Base-by-base conservation (phyloP, 2,797 vertebrate genomes). In the Oreortyx pictus region DNA sequence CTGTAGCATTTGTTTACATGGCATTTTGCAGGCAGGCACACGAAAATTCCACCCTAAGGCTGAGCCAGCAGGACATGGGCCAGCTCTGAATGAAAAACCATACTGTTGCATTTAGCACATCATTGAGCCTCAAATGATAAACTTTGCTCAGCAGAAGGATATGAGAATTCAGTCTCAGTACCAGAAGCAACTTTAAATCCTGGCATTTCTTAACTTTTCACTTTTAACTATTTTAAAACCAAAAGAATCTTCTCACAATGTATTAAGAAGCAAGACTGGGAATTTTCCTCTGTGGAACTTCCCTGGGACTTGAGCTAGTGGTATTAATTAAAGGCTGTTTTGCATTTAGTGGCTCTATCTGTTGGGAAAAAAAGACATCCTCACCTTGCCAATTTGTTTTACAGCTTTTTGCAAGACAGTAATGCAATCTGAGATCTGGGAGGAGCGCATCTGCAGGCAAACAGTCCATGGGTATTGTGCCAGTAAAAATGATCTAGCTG, bases 1-100 rank as follows among this genome's bases (percentile, higher is more conserved):
- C 37, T n/a, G 17, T 18, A 78, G 43, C 73, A 75, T 73, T 78
- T 96, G 74, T 93, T 96, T 93, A 90, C 83, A 88, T 59, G 70
- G 90, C 92, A 88, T 91, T 95, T 94, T 89, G 35, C 71, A 90
- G 88, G 56, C 82, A 83, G 50, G 66, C 83, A 86, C 54, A 90
- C 16, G 76, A 88, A 93, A 88, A 88, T 90, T 92, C 95, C 71
- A 70, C 22, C 8, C 46, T 46, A 86, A 52, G 29, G 25, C 43
- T 33, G 56, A 90, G 90, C 88, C 86, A 93, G 77, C 54, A 90
- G 90, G 81, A 91, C 16, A 59, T 1, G 0, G 35, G 92, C 92
- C 90, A 95, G 64, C 29, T 73, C 80, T 72, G 86, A 90, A 92
- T 92, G 80, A 96, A 95, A 93, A 95, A 92, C n/a, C 88, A 79